Evolutionary conservation across 2,888 invertebrate species (phyloP).

Genomic region (Clepsis dumicolana): DNA sequence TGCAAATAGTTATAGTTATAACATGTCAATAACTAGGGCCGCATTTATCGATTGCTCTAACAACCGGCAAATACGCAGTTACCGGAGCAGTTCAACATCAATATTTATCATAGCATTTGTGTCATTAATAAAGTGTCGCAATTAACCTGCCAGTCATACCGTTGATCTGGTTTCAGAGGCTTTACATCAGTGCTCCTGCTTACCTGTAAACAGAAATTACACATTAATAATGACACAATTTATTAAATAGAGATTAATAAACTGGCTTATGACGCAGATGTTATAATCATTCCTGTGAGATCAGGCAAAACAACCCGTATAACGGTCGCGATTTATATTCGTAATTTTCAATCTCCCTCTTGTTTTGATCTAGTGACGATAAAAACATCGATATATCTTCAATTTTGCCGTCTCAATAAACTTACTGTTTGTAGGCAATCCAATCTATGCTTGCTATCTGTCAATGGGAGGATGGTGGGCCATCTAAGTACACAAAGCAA

Average conservation of each 20-base stretch:
- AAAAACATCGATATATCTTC: too few relatives aligned
- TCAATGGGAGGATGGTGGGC: too few relatives aligned
- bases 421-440: too few relatives aligned
- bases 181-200: constrained; percentile 4
- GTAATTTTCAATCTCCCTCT: too few relatives aligned
- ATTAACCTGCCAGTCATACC: constrained; percentile 12
- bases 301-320: too few relatives aligned
- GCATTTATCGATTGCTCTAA: neutral
- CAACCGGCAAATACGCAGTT: constrained; percentile 21
- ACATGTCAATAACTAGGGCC: constrained; percentile 6
- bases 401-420: too few relatives aligned
- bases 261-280: neutral
- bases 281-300: too few relatives aligned
- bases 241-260: neutral
- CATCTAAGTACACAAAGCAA: too few relatives aligned
- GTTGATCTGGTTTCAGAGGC: neutral
- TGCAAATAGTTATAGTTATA: constrained; percentile 9
- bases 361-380: too few relatives aligned
- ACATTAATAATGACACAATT: neutral
- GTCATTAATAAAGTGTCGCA: constrained; percentile 15
- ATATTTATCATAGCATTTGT: constrained; percentile 13
- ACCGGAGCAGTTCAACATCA: neutral
- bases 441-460: too few relatives aligned
- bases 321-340: too few relatives aligned
- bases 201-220: constrained; percentile 32